Evolutionary conservation across 2,888 invertebrate genomes (phyloP).

Genomic region (Papilio protenor): DNA sequence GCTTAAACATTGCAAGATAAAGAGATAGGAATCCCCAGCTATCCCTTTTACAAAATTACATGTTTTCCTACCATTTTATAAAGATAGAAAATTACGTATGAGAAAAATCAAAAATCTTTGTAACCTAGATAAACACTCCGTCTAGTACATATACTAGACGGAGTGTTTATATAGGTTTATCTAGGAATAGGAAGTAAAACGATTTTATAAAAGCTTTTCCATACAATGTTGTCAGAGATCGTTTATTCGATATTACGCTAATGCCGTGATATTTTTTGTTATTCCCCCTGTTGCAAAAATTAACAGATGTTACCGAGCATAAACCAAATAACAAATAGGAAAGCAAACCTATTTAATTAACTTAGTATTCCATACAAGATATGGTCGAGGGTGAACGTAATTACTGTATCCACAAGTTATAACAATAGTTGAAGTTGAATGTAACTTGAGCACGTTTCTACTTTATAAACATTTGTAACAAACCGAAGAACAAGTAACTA

Average conservation of each 20-base stretch:
- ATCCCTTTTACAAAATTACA: background rate
- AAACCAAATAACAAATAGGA: constrained; percentile 5
- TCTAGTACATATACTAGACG: too few relatives aligned
- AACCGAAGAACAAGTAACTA: constrained; percentile 1
- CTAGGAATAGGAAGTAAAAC: background rate
- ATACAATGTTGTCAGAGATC: background rate
- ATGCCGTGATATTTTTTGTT: background rate
- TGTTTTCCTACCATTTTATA: background rate
- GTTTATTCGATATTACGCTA: background rate
- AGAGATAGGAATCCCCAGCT: background rate
- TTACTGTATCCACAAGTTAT: constrained; percentile 32
- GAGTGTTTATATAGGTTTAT: too few relatives aligned
- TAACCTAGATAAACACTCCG: too few relatives aligned
- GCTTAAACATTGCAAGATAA: background rate
- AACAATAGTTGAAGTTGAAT: constrained; percentile 20
- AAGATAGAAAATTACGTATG: background rate
- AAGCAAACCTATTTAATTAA: constrained; percentile 30
- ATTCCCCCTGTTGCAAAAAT: background rate
- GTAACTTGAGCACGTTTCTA: constrained; percentile 27
- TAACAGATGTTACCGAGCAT: constrained; percentile 5
- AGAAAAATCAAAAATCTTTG: background rate
- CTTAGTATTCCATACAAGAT: constrained; percentile 30
- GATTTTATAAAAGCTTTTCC: too few relatives aligned
- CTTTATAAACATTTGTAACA: constrained; percentile 22
- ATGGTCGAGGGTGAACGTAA: constrained; percentile 19